Evolutionary conservation across 2,113 vertebrate genomes (phyloP).

Genomic region (Ia io): DNA sequence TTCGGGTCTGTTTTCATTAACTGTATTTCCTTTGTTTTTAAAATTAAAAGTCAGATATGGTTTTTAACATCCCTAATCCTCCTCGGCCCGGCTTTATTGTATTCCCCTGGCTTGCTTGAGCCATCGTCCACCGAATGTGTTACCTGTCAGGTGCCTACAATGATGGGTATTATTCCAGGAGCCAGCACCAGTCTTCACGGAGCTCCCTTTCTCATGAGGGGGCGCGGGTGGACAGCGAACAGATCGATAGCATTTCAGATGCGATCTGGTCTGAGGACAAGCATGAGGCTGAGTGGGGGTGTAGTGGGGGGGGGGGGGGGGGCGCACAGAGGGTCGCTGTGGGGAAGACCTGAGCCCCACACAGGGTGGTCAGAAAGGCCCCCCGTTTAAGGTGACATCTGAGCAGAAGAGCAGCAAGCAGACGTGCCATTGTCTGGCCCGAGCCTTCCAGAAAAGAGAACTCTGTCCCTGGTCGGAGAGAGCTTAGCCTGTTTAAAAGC

Average conservation of each 20-base stretch:
- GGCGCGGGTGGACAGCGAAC: rapidly evolving
- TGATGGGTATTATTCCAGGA: background rate
- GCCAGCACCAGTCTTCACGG: background rate
- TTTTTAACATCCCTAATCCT: constrained; percentile 82
- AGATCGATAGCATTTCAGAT: rapidly evolving
- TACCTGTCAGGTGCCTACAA: background rate
- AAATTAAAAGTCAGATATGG: constrained; percentile 80
- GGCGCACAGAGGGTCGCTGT: too few species aligned
- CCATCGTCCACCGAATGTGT: background rate
- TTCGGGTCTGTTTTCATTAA: constrained; percentile 82
- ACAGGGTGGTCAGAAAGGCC: background rate
- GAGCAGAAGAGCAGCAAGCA: background rate
- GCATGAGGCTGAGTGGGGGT: rapidly evolving
- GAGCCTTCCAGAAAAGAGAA: background rate
- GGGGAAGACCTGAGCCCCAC: background rate
- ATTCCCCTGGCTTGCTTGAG: background rate
- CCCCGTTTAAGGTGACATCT: too few species aligned
- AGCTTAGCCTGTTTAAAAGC: background rate
- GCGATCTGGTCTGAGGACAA: background rate
- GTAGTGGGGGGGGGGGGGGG: background rate
- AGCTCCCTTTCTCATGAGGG: background rate
- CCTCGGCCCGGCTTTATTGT: constrained; percentile 17
- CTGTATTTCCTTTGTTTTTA: constrained; percentile 83
- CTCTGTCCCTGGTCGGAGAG: rapidly evolving
- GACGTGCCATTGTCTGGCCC: rapidly evolving